These are phyloP conservation scores for Amiota minor DNA, from an alignment of 2,888 invertebrate species.

Conservation along the genomic window DNA sequence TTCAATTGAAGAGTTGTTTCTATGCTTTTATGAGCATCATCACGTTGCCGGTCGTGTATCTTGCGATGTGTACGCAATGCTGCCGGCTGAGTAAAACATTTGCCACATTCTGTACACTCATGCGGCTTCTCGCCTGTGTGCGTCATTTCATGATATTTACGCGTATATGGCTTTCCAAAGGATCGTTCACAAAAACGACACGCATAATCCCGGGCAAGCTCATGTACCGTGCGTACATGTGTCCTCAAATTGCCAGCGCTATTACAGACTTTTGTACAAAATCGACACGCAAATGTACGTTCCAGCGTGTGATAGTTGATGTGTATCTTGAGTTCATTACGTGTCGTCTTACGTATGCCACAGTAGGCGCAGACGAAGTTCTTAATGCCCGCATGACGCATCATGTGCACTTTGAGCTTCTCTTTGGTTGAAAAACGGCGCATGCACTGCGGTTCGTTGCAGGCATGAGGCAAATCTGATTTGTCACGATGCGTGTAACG, in stretches of 20 bases:
- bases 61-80: constrained; percentile 66
- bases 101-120: constrained; percentile 62
- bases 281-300: constrained; percentile 63
- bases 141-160: constrained; percentile 70
- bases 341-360: constrained; percentile 66
- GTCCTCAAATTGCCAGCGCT: constrained; percentile 65
- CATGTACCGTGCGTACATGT: constrained; percentile 66
- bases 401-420: constrained; percentile 65
- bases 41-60: constrained; percentile 54
- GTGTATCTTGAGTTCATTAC: constrained; percentile 66
- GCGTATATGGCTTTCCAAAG: constrained; percentile 67
- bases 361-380: constrained; percentile 68
- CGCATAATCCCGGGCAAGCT: constrained; percentile 61
- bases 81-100: constrained; percentile 63
- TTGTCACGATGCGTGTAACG: constrained; percentile 62
- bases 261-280: constrained; percentile 65
- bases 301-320: constrained; percentile 70
- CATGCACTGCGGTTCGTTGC: constrained; percentile 53
- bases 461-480: constrained; percentile 60
- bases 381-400: constrained; percentile 70
- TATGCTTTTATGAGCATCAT: no score
- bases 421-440: constrained; percentile 62
- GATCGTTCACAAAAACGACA: constrained; percentile 64
- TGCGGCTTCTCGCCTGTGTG: constrained; percentile 70
- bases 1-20: no score